These are phyloP conservation scores for Pseudomugil tenellus DNA, from an alignment of 2,797 vertebrate genomes.

Conservation along the genomic window DNA sequence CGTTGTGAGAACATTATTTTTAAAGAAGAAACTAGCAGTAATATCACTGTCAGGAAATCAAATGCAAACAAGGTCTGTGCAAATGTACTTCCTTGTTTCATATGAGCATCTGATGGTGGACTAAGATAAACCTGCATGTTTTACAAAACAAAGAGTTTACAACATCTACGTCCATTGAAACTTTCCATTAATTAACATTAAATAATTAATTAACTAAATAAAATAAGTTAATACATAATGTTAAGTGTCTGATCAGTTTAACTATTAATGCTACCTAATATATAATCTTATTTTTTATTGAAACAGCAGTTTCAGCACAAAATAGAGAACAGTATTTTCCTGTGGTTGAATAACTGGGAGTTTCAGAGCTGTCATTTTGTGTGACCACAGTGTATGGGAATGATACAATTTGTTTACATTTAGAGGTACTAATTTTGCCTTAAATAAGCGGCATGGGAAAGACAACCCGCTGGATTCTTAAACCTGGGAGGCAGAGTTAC, in stretches of 20 bases:
- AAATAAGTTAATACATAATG: background rate
- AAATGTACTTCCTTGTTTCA: background rate
- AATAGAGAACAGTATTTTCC: background rate
- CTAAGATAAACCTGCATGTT: background rate
- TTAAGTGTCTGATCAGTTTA: background rate
- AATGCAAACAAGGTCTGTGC: constrained; percentile 9
- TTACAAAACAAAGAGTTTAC: background rate
- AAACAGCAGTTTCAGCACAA: background rate
- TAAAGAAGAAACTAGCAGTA: background rate
- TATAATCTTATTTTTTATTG: background rate
- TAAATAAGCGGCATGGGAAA: background rate
- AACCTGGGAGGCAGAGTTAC: background rate
- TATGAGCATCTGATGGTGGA: constrained; percentile 17
- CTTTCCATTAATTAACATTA: background rate
- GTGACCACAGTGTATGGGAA: too few relatives aligned
- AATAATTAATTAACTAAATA: background rate
- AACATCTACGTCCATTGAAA: background rate
- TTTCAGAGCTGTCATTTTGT: background rate
- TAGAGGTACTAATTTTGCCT: background rate
- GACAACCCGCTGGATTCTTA: background rate
- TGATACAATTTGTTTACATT: background rate
- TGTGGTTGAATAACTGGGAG: background rate
- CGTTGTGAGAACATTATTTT: background rate
- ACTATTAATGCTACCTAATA: background rate
- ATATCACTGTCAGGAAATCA: background rate